A percentile compares a stretch with the other conserved stretches of the same genome.
These are phyloP conservation scores for Aphelenchoides fujianensis DNA, from an alignment of 1,140 invertebrate species.

Conservation along the genomic window DNA sequence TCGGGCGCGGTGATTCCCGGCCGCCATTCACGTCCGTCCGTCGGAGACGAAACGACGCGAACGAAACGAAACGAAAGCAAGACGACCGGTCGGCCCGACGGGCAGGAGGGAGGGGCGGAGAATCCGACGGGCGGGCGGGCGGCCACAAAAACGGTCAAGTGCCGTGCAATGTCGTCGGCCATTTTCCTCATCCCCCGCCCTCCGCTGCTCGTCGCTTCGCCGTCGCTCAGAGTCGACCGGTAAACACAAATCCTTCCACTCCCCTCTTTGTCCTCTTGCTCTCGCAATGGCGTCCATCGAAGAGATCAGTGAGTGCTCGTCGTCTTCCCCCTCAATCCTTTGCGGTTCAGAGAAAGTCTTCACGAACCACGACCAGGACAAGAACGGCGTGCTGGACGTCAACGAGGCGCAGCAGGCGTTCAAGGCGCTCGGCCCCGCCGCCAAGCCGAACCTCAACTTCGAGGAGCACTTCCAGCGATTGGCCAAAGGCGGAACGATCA, in stretches of 20 bases:
- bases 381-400: conserved; percentile 14
- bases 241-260: not conserved
- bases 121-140: not conserved
- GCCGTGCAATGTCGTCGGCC: too few relatives aligned
- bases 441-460: conserved; percentile 3
- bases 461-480: conserved; percentile 18
- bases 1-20: too few relatives aligned
- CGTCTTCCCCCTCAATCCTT: not conserved
- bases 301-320: conserved; percentile 18
- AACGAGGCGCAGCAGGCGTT: conserved; percentile 15
- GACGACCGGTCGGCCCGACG: not conserved
- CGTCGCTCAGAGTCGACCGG: not conserved
- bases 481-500: conserved; percentile 13
- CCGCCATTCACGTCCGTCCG: too few relatives aligned
- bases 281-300: conserved; percentile 18
- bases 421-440: conserved; percentile 13
- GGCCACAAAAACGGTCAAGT: not conserved
- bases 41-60: too few relatives aligned
- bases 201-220: too few relatives aligned
- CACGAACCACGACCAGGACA: conserved; percentile 18
- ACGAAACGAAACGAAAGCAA: not conserved
- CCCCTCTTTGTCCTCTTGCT: not conserved
- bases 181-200: too few relatives aligned
- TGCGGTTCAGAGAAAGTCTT: conserved; percentile 5
- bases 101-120: not conserved